These are phyloP conservation scores for Narcine bancroftii DNA, from an alignment of 2,113 vertebrate genomes.

Conservation along the genomic window DNA sequence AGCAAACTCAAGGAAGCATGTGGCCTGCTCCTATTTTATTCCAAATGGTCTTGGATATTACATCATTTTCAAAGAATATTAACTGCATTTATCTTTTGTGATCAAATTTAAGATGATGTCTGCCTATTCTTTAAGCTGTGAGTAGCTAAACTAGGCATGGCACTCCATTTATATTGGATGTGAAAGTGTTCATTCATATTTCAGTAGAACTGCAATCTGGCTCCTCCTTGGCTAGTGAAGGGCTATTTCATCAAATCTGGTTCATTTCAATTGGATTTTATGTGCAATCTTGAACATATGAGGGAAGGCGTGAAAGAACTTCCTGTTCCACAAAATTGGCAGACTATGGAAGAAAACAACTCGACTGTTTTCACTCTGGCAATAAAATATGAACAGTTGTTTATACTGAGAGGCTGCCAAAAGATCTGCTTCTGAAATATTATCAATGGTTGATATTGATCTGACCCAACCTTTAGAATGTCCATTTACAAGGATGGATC, in stretches of 20 bases:
- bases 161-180: not conserved
- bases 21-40: too few species aligned
- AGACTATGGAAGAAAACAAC: not conserved
- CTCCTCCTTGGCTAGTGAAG: not conserved
- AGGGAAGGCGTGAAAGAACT: slow-evolving; percentile 32
- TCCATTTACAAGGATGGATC: not conserved
- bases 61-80: not conserved
- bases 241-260: not conserved
- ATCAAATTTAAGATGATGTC: not conserved
- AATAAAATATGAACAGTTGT: slow-evolving; percentile 14
- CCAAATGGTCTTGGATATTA: too few species aligned
- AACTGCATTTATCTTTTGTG: not conserved
- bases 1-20: too few species aligned
- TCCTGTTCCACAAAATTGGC: slow-evolving; percentile 28
- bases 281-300: slow-evolving; percentile 15
- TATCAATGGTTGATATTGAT: slow-evolving; percentile 16
- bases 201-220: slow-evolving; percentile 13
- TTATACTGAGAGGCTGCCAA: not conserved
- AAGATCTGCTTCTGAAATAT: slow-evolving; percentile 6
- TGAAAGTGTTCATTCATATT: slow-evolving; percentile 6
- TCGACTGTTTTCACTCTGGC: not conserved
- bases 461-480: not conserved
- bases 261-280: slow-evolving; percentile 7
- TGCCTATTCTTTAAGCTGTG: not conserved
- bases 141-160: not conserved